phyloP scores from a whole-genome alignment of 2,113 vertebrate species.

The Meles meles region DNA sequence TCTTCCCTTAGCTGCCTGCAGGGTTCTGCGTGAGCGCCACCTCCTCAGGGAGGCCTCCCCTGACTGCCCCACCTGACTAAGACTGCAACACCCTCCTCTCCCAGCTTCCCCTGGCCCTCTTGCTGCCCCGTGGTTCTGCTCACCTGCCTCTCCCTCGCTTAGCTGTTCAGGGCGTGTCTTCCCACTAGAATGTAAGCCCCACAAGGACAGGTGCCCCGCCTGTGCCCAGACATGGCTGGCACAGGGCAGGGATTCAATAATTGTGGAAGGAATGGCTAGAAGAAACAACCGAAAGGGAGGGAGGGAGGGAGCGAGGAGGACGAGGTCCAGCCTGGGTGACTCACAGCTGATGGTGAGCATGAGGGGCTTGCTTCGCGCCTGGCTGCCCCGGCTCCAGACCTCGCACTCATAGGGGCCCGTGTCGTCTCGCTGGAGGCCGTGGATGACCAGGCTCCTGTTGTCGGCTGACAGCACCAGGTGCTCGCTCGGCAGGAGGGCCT shows the following conservation, averaged over 20 bases:
- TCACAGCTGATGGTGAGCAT: slow-evolving; percentile 21
- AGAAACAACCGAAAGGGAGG: not conserved
- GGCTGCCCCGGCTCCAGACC: not conserved
- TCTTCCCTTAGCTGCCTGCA: not conserved
- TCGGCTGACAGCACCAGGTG: not conserved
- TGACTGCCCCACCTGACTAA: not conserved
- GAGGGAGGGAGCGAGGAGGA: not conserved
- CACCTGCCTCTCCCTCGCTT: not conserved
- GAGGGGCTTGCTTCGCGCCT: not conserved
- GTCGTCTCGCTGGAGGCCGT: not conserved
- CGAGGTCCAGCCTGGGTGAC: not conserved
- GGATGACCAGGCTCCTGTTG: not conserved
- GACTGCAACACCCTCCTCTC: not conserved
- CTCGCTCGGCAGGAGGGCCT: not conserved
- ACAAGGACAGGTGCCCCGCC: not conserved
- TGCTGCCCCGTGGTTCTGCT: not conserved
- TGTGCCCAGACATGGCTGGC: not conserved
- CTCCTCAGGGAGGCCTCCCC: not conserved
- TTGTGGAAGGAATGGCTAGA: not conserved
- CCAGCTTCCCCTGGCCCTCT: not conserved
- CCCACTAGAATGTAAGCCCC: not conserved
- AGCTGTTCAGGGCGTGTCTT: not conserved
- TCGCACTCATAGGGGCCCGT: slow-evolving; percentile 20
- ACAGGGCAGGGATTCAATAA: not conserved
- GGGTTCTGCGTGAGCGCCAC: not conserved